A percentile compares a stretch with the other conserved stretches of the same genome.
Evolutionary conservation across 2,797 vertebrate species (phyloP).

Genomic region (Xenops minutus): DNA sequence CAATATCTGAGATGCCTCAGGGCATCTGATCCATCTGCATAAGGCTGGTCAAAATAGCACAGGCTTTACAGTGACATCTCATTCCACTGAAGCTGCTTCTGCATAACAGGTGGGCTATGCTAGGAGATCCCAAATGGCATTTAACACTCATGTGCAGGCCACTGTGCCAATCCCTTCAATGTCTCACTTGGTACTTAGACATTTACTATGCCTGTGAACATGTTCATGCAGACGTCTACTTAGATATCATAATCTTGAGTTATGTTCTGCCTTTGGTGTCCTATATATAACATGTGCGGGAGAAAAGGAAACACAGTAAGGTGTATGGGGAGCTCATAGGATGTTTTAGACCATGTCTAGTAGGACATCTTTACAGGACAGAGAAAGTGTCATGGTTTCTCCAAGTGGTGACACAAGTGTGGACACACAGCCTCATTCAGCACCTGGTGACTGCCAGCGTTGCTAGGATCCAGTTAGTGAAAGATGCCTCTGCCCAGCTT

Average conservation of each 20-base stretch:
- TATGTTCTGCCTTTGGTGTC: background rate
- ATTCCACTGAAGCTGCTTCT: background rate
- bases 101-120: background rate
- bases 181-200: background rate
- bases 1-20: background rate
- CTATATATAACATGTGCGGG: background rate
- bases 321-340: background rate
- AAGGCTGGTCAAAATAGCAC: background rate
- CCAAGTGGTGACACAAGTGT: fast-evolving
- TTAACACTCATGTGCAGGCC: background rate
- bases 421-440: background rate
- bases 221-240: background rate
- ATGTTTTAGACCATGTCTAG: background rate
- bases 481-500: background rate
- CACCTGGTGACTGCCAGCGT: background rate
- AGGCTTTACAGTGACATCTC: background rate
- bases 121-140: background rate
- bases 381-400: background rate
- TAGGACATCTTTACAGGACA: background rate
- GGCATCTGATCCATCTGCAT: background rate
- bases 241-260: background rate
- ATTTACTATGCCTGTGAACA: background rate
- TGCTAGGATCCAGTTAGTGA: background rate
- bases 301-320: background rate
- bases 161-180: background rate